Percentiles rank a stretch among this genome's conserved stretches.
phyloP scores from a whole-genome alignment of 2,888 invertebrate genomes.

The Cryptus armator region DNA sequence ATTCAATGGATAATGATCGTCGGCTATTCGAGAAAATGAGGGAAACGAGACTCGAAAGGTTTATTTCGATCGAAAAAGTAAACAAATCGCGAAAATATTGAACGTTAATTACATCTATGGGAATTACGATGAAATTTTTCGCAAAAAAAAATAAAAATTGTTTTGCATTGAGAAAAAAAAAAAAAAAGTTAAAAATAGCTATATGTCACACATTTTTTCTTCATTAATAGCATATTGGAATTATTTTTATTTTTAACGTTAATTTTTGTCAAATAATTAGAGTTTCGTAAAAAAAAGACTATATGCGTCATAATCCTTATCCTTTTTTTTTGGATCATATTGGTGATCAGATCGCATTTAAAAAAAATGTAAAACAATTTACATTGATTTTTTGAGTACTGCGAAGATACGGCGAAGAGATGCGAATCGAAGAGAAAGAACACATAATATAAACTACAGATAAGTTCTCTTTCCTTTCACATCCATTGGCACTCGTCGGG shows the following conservation, averaged over 20 bases:
- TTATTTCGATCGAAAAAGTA: not conserved
- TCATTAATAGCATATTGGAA: no score
- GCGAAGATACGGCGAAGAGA: not conserved
- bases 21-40: conserved; percentile 26
- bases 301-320: no score
- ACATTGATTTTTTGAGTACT: not conserved
- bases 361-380: no score
- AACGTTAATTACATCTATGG: no score
- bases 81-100: not conserved
- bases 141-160: not conserved
- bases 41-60: not conserved
- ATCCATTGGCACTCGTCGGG: not conserved
- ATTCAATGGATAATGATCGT: conserved; percentile 34
- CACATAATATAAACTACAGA: not conserved
- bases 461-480: not conserved
- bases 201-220: no score
- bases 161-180: not conserved
- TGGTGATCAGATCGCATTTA: no score
- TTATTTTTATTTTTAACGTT: no score
- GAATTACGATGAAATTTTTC: no score
- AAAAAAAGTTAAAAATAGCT: no score
- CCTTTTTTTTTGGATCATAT: no score
- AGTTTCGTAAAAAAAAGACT: no score
- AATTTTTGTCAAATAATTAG: no score
- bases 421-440: not conserved